Percentiles rank a stretch among this genome's conserved stretches.
Evolutionary conservation across 2,888 invertebrate species (phyloP).

Genomic region (Tenodera sinensis): DNA sequence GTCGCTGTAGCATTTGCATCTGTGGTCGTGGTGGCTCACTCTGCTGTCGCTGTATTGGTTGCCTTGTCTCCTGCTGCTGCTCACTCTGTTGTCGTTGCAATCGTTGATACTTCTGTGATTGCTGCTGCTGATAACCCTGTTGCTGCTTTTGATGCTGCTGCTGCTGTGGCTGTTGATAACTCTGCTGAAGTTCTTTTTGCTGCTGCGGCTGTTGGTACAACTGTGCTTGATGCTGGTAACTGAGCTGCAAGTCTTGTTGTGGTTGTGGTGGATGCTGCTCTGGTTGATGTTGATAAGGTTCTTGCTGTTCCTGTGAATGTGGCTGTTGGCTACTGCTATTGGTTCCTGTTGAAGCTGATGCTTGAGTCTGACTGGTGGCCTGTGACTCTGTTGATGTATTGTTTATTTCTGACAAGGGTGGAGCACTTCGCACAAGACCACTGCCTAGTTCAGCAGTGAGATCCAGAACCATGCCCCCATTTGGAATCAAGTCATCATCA

Average conservation of each 20-base stretch:
- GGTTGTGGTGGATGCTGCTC: not conserved
- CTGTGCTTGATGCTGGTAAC: not conserved
- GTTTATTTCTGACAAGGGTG: slow-evolving; percentile 1
- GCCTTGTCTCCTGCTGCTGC: not conserved
- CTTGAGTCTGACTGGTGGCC: not conserved
- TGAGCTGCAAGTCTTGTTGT: not conserved
- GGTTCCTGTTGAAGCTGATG: not conserved
- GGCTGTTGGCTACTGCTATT: not conserved
- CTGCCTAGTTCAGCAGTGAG: slow-evolving; percentile 38
- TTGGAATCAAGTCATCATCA: slow-evolving; percentile 24
- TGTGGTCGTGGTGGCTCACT: not conserved
- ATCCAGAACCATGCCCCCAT: slow-evolving; percentile 37
- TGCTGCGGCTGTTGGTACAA: not conserved
- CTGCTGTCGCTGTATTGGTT: not conserved
- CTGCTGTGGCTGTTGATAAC: too few relatives aligned
- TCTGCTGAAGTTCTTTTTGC: not conserved
- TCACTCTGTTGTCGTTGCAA: not conserved
- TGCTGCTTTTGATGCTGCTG: too few relatives aligned
- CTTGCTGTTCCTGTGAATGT: not conserved
- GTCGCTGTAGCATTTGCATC: not conserved
- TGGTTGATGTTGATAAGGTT: not conserved
- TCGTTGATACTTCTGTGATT: not conserved
- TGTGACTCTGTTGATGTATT: slow-evolving; percentile 10
- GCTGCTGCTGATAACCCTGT: too few relatives aligned
- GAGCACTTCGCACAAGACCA: slow-evolving; percentile 14